Evolutionary conservation across 2,888 invertebrate genomes (phyloP).

Genomic region (Timandra comae): DNA sequence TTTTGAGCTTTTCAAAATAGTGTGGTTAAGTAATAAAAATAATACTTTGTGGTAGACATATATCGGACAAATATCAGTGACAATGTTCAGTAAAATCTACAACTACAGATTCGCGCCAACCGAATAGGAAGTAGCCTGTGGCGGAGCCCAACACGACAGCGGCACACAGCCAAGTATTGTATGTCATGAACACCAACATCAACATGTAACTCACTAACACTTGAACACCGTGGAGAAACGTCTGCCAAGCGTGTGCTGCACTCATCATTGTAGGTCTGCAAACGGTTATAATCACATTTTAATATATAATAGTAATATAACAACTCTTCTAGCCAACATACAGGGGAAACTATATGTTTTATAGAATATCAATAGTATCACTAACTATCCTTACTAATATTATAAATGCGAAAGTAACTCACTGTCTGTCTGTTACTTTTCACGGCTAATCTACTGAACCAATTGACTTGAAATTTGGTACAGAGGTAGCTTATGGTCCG

Average conservation of each 20-base stretch:
- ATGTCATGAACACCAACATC: conserved; percentile 98
- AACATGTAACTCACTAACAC: conserved; percentile 94
- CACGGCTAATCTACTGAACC: no score
- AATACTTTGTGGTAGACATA: conserved; percentile 33
- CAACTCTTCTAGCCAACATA: no score
- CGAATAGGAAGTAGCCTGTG: conserved; percentile 95
- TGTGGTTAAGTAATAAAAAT: conserved; percentile 47
- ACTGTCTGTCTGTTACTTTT: no score
- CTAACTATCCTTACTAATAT: no score
- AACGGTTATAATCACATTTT: conserved; percentile 26
- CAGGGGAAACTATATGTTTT: no score
- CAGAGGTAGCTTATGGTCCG: no score
- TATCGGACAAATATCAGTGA: conserved; percentile 79
- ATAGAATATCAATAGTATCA: no score
- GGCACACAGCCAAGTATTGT: conserved; percentile 94
- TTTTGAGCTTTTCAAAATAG: conserved; percentile 49
- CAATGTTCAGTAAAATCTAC: conserved; percentile 97
- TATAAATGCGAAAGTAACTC: no score
- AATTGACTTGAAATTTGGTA: no score
- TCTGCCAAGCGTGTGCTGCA: conserved; percentile 89
- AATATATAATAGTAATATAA: conserved; percentile 5
- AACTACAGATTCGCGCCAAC: conserved; percentile 95
- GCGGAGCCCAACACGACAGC: conserved; percentile 93
- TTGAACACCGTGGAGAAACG: conserved; percentile 91
- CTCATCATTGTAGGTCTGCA: conserved; percentile 90